Evolutionary conservation across 2,113 vertebrate genomes (phyloP), one percentile per base, ranked within the genome.

Genomic region (Athene noctua): DNA sequence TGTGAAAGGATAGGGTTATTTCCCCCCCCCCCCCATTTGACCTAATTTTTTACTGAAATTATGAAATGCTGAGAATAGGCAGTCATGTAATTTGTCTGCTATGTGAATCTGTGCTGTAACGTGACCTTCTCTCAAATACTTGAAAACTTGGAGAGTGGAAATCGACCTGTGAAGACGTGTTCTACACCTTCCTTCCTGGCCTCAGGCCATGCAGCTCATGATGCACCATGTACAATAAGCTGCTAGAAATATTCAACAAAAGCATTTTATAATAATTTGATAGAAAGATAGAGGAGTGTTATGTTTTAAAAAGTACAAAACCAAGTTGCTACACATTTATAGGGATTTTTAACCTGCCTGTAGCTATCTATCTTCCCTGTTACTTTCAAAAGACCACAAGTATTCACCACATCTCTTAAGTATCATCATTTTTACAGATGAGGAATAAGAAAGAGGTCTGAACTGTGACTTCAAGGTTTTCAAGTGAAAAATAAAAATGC

Each of bases 141-240:
- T 97, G 94, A 91, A 79, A 85, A 94, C 81, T 96, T 86, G 95
- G 93, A 95, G 97, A 83, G 86, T 95, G 97, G 96, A 98, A 98
- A 97, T 94, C 11, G 85, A 92, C 97, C 97, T 98, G 97, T 98
- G 96, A 95, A 94, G 95, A 96, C 97, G 83, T 15, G 92, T 96
- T 86, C 42, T 55, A 75, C 92, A 92, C 91, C 96, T 97, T 98
- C 90, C 95, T 97, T 92, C 91, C 96, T 98, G 97, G 96, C 97
- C 74, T 67, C 68, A 8, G 73, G 95, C 96, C 96, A 96, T 17
- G 72, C 58, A 87, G 55, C 84, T 95, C 57, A 6, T 54, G 92
- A 67, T 89, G 73, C 17, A 25, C 47, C 27, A 42, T 79, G 21
- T 88, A 46, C 68, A n/a, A 29, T n/a, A 86, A 47, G 29, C 72